Conservation (phyloP, 2,113 vertebrate genomes). For the Hemibagrus wyckioides region DNA sequence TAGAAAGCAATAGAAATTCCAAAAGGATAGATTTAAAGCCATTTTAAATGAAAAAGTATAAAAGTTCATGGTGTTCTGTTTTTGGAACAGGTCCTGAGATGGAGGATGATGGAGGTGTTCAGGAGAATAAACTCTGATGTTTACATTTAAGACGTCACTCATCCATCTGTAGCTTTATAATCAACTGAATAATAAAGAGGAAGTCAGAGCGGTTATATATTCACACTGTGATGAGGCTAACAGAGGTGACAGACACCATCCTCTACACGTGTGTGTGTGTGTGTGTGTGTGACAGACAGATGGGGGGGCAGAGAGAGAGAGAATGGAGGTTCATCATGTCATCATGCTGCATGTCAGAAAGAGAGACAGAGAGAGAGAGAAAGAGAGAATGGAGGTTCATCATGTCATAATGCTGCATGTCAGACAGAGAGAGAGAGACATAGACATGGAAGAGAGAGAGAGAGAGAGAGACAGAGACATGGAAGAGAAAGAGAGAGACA, state of each 20-base stretch:
- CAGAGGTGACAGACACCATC: background rate
- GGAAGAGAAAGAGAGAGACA: too few species aligned
- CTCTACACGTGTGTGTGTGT: background rate
- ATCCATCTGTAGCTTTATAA: background rate
- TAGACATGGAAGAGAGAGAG: too few species aligned
- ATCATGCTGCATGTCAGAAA: too few species aligned
- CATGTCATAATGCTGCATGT: too few species aligned
- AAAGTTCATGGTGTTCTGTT: background rate
- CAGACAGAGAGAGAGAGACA: background rate
- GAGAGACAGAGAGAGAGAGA: background rate
- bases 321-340: too few species aligned
- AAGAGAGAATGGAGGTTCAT: background rate
- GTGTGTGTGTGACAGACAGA: background rate
- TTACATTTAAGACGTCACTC: background rate
- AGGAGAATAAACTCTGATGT: background rate
- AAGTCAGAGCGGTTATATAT: background rate
- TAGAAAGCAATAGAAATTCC: too few species aligned
- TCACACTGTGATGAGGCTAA: background rate
- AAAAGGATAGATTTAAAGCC: background rate
- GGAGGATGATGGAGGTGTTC: background rate
- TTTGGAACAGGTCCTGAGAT: background rate
- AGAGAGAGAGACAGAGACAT: too few species aligned
- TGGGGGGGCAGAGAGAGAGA: background rate
- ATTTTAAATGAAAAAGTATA: too few species aligned
- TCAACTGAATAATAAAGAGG: background rate